These are phyloP conservation scores for Maconellicoccus hirsutus DNA, from an alignment of 1,140 invertebrate genomes.

Conservation along the genomic window DNA sequence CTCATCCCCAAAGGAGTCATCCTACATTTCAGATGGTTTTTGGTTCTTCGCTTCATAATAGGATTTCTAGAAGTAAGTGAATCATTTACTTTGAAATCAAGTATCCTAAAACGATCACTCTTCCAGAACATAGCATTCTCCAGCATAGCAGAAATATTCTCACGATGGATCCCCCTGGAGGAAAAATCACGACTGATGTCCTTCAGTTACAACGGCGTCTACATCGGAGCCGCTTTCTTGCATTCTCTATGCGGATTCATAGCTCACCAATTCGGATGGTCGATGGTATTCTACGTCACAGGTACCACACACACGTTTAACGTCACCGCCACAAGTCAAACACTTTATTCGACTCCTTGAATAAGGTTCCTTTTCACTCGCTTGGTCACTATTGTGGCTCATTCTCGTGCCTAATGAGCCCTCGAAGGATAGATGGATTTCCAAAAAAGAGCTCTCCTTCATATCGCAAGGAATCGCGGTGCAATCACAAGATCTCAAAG, in stretches of 20 bases:
- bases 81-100: too few relatives aligned
- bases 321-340: too few relatives aligned
- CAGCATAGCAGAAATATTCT: slow-evolving; percentile 67
- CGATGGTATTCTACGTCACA: slow-evolving; percentile 75
- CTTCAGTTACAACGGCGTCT: slow-evolving; percentile 64
- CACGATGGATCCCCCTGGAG: slow-evolving; percentile 68
- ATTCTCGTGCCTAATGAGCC: neutral
- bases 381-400: neutral
- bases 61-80: slow-evolving; percentile 49
- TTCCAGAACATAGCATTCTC: slow-evolving; percentile 35
- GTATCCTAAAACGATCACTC: slow-evolving; percentile 24
- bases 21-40: slow-evolving; percentile 31
- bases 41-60: slow-evolving; percentile 39
- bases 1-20: neutral
- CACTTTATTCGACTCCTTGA: neutral
- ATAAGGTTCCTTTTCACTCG: neutral
- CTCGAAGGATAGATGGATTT: neutral
- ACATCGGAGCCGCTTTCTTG: neutral
- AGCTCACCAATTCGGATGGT: neutral
- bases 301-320: neutral
- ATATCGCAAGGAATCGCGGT: neutral
- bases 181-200: slow-evolving; percentile 66
- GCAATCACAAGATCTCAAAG: neutral
- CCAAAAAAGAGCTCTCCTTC: neutral
- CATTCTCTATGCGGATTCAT: neutral